Evolutionary conservation across 1,140 invertebrate species (phyloP), one percentile per base, ranked within the genome.

Genomic region (Neodiprion virginianus): DNA sequence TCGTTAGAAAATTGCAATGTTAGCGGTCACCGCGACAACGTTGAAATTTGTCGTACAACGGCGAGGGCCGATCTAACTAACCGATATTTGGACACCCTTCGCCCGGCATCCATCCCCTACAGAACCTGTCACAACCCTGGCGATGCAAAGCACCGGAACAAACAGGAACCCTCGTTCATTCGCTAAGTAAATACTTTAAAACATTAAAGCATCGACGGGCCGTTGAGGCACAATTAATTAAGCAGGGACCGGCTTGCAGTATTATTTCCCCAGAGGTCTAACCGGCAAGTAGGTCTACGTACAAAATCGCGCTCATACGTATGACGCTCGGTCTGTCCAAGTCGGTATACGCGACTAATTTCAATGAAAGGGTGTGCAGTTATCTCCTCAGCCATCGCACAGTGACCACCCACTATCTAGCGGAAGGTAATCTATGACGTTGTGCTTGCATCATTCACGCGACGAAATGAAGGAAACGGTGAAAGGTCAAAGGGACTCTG

Each of bases 171-270:
- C 53, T 61, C 53, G 53, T 61, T 61, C 53, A 61, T 61, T 61
- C 53, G 53, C 53, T 61, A 61, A 61, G 53, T 61, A 61, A 61
- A 61, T 61, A 61, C 53, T 61, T 61, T 61, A 61, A 61, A 61
- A 61, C 53, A 61, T 61, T 61, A 61, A 21, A 61, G 21, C 69
- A 74, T 66, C 72, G 73, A 72, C 70, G 73, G 67, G 69, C 76
- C 76, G 67, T 71, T 2, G 28, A 40, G 72, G 61, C 65, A 68
- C 69, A 72, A 77, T 77, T 74, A 77, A 74, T 77, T 72, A 77
- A 77, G 66, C 67, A 65, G 49, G 53, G 68, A 61, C n/a, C 53
- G 53, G 53, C n/a, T 61, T 17, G 53, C n/a, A 61, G 53, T 17
- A 61, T 61, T 8, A 8, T 61, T 61, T 61, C 53, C 53, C 53